A percentile compares a stretch with the other conserved stretches of the same genome.
Evolutionary conservation across 2,888 invertebrate species (phyloP).

Genomic region (Caenorhabditis uteleia): DNA sequence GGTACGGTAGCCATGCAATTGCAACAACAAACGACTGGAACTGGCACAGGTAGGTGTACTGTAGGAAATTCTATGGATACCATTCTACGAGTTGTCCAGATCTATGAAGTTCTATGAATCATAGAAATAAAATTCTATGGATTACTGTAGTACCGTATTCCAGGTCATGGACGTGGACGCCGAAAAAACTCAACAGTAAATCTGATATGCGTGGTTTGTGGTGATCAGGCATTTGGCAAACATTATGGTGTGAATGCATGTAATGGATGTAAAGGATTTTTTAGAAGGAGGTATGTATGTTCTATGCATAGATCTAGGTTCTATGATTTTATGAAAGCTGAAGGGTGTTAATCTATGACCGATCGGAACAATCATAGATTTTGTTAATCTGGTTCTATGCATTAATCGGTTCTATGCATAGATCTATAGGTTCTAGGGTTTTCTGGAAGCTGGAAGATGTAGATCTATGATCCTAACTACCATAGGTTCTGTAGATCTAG

Average conservation of each 20-base stretch:
- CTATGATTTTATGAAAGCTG: too few relatives aligned
- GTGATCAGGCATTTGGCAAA: slow-evolving; percentile 61
- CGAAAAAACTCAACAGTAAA: slow-evolving; percentile 45
- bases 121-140: too few relatives aligned
- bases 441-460: too few relatives aligned
- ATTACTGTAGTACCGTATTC: background rate
- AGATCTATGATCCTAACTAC: too few relatives aligned
- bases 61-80: background rate
- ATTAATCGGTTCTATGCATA: too few relatives aligned
- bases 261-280: slow-evolving; percentile 67
- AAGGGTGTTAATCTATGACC: too few relatives aligned
- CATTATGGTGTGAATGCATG: slow-evolving; percentile 61
- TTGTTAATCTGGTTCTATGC: too few relatives aligned
- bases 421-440: too few relatives aligned
- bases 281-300: slow-evolving; percentile 40
- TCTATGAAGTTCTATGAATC: too few relatives aligned
- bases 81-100: too few relatives aligned
- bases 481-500: too few relatives aligned
- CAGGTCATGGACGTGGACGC: slow-evolving; percentile 42
- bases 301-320: background rate
- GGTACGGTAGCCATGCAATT: background rate
- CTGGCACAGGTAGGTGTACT: background rate
- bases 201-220: slow-evolving; percentile 61
- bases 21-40: background rate
- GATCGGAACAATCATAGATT: too few relatives aligned